Conservation (phyloP, 2,113 vertebrate species). For the Mesitornis unicolor region DNA sequence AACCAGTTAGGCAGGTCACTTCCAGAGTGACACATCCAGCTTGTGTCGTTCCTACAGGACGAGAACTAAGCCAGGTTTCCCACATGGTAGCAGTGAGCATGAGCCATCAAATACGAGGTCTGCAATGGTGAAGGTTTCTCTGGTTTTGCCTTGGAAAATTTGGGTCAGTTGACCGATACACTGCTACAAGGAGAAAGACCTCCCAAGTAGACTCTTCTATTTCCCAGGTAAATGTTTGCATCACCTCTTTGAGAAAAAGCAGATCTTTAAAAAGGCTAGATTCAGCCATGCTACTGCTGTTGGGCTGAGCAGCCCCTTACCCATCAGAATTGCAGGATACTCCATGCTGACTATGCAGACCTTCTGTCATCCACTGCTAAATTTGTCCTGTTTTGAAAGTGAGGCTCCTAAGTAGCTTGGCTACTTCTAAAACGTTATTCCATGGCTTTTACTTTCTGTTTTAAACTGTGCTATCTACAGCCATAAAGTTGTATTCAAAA, state of each 20-base stretch:
- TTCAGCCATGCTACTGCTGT: not conserved
- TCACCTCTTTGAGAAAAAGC: not conserved
- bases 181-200: not conserved
- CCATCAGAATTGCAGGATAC: fast-evolving
- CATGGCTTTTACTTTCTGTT: not conserved
- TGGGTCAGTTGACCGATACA: not conserved
- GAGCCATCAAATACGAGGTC: not conserved
- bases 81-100: not conserved
- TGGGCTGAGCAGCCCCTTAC: not conserved
- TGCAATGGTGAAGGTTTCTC: not conserved
- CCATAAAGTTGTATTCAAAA: not conserved
- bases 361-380: not conserved
- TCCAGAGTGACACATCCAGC: not conserved
- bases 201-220: not conserved
- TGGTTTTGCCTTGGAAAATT: not conserved
- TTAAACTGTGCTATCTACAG: not conserved
- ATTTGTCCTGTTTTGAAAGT: not conserved
- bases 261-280: not conserved
- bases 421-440: not conserved
- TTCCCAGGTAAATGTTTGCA: not conserved
- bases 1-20: not conserved
- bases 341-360: not conserved
- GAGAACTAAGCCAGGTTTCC: not conserved
- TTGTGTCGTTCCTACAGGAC: not conserved
- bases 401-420: not conserved